phyloP scores from a whole-genome alignment of 2,797 vertebrate species.

The Clarias pachynema region DNA sequence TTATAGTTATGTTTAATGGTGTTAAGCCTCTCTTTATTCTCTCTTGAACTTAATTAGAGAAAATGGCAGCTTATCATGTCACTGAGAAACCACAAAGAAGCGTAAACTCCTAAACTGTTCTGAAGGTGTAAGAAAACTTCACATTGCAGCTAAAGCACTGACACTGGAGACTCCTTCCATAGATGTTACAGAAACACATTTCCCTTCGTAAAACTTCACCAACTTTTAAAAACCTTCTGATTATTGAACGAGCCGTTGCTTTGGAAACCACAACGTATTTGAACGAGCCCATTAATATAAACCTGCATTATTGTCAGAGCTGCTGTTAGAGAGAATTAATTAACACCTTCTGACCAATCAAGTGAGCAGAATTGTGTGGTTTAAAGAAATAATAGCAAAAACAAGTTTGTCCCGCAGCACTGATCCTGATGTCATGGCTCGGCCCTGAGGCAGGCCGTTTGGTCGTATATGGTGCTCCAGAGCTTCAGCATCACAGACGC shows the following conservation, averaged over 20 bases:
- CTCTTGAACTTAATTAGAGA: background rate
- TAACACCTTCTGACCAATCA: background rate
- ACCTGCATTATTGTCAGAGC: background rate
- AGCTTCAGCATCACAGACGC: background rate
- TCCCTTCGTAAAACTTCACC: background rate
- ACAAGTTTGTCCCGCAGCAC: background rate
- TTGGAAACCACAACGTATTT: background rate
- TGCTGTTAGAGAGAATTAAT: background rate
- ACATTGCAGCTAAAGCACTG: background rate
- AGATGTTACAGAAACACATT: background rate
- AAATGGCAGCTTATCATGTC: background rate
- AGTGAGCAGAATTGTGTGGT: background rate
- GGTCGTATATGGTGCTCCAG: background rate
- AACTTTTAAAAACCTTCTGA: no score
- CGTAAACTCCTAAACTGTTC: background rate
- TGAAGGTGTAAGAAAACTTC: background rate
- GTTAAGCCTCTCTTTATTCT: background rate
- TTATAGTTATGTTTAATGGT: background rate
- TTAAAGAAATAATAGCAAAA: background rate
- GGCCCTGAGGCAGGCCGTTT: background rate
- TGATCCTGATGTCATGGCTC: background rate
- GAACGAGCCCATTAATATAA: background rate
- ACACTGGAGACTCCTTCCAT: background rate
- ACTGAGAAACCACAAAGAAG: background rate
- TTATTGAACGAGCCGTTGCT: background rate